Evolutionary conservation across 2,797 vertebrate genomes (phyloP), one percentile per base, ranked within the genome.

Genomic region (Takifugu rubripes): DNA sequence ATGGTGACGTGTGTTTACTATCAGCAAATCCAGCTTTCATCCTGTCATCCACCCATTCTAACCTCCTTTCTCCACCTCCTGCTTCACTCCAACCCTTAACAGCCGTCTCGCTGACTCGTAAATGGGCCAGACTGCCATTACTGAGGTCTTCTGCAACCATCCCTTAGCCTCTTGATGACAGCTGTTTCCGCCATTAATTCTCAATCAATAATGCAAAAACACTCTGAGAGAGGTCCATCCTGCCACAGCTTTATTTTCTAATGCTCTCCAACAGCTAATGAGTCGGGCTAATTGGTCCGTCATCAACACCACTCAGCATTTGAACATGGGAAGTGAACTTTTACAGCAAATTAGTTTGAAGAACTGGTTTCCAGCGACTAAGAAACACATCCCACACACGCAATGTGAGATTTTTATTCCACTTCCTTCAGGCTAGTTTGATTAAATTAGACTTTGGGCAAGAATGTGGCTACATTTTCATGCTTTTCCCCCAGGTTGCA

Each of bases 141-240:
- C 83, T 82, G 72, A 78, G 79, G 84, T 72, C 81, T 83, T 78
- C 75, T 83, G 70, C 59, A 77, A 68, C 68, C 81, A 78, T 81
- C 74, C 66, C 63, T 80, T 81, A 72, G 21, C 70, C 81, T 83
- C 75, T 82, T 84, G 84, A 81, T 79, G 85, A 89, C 83, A 82
- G 79, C 84, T 78, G 77, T 76, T 85, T 89, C 86, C 83, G 76
- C 83, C 86, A 87, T 87, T 89, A 87, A 89, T 87, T 81, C 83
- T 71, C 73, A 75, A 88, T 89, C 86, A 85, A 89, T 89, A 89
- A 86, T 87, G 84, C 79, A 84, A 73, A 85, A 83, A 85, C 79
- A 82, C 79, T 81, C 81, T 75, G 66, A 81, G 68, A 59, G 9
- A 40, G 60, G 78, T 81, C 87, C 81, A 83, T 85, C 77, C 82